phyloP scores from a whole-genome alignment of 2,888 invertebrate species.

The Epinotia nisella region DNA sequence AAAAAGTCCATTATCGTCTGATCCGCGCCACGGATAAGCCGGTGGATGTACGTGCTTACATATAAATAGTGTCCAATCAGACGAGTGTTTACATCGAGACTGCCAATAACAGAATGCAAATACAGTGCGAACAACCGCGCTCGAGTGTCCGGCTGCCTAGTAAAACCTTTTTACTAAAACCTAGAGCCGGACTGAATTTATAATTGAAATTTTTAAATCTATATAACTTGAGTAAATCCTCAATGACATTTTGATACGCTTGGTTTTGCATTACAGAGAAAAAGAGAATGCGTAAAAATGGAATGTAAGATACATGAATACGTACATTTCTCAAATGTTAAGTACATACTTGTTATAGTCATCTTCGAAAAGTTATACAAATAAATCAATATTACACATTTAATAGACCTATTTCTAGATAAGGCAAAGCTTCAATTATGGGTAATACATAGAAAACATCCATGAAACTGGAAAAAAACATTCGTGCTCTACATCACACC shows the following conservation, averaged over 20 bases:
- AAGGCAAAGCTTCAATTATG: too few relatives aligned
- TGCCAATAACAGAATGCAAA: constrained; percentile 82
- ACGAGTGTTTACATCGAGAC: constrained; percentile 73
- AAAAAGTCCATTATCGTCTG: constrained; percentile 21
- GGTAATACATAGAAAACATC: too few relatives aligned
- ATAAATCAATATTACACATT: too few relatives aligned
- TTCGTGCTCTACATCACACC: too few relatives aligned
- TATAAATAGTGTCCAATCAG: constrained; percentile 69
- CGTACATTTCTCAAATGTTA: background rate
- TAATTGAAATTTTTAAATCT: constrained; percentile 22
- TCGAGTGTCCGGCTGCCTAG: constrained; percentile 35
- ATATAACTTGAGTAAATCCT: constrained; percentile 13
- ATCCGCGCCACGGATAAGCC: constrained; percentile 49
- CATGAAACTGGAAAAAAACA: too few relatives aligned
- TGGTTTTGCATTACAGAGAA: background rate
- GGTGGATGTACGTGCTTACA: constrained; percentile 55
- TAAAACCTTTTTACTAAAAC: constrained; percentile 40
- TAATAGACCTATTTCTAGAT: too few relatives aligned
- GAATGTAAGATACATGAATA: background rate
- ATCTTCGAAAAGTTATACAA: too few relatives aligned
- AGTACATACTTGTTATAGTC: too few relatives aligned
- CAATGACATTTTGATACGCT: background rate
- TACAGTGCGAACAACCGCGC: constrained; percentile 65
- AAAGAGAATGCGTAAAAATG: background rate
- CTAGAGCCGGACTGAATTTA: constrained; percentile 19